Percentiles rank a stretch among this genome's conserved stretches.
Evolutionary conservation across 2,113 vertebrate genomes (phyloP).

Genomic region (Rissa tridactyla): DNA sequence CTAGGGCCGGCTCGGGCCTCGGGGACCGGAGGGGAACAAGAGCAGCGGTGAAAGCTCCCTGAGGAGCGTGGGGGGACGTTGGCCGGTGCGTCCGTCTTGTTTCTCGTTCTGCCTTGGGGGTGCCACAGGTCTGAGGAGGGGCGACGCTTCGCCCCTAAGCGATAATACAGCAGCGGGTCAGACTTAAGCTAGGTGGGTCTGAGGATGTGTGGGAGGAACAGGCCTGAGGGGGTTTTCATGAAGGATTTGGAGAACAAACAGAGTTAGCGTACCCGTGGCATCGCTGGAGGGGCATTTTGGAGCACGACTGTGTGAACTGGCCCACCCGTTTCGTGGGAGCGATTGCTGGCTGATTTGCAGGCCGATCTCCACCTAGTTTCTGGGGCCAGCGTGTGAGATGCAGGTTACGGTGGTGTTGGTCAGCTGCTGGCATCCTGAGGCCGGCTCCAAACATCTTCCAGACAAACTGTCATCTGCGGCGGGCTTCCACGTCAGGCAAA

Average conservation of each 20-base stretch:
- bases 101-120: not conserved
- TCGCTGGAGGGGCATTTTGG: not conserved
- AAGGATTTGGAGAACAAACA: not conserved
- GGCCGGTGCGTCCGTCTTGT: not conserved
- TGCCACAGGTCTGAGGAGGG: not conserved
- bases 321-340: accelerated
- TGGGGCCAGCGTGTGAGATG: accelerated
- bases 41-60: accelerated
- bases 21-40: accelerated
- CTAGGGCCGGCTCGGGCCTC: not conserved
- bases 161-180: accelerated
- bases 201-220: not conserved
- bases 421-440: accelerated
- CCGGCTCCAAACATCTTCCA: not conserved
- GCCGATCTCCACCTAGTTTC: accelerated
- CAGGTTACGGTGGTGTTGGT: too few relatives aligned
- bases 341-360: too few relatives aligned
- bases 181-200: accelerated
- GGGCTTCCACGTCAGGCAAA: accelerated
- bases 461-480: not conserved
- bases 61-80: accelerated
- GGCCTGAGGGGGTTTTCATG: not conserved
- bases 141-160: accelerated
- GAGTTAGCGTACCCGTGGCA: accelerated
- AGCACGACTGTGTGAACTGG: accelerated